Evolutionary conservation across 2,797 vertebrate genomes (phyloP).

Genomic region (Oryzias dopingdopingensis): DNA sequence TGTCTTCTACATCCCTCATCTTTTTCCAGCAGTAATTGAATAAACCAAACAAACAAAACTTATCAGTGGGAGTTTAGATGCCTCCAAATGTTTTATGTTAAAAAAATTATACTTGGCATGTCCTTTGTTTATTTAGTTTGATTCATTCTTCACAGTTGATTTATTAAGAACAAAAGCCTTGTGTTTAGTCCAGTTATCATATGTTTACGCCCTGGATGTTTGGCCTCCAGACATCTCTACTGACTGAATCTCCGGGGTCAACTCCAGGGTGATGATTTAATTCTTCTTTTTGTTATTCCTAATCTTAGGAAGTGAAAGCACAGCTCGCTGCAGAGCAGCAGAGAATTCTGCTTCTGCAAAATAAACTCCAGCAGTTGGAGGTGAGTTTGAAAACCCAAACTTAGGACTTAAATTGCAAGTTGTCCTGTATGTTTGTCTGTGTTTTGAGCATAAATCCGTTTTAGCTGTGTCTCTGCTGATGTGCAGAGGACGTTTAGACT

Average conservation of each 20-base stretch:
- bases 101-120: too few species aligned
- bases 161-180: not conserved
- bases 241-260: too few species aligned
- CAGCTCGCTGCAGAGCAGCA: conserved; percentile 73
- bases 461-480: too few species aligned
- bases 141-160: not conserved
- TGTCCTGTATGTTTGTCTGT: not conserved
- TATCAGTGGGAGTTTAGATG: too few species aligned
- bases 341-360: conserved; percentile 66
- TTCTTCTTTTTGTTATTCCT: conserved; percentile 49
- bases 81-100: too few species aligned
- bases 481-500: too few species aligned
- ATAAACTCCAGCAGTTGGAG: conserved; percentile 76
- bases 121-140: not conserved
- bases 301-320: conserved; percentile 72
- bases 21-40: too few species aligned
- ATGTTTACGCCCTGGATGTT: not conserved
- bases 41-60: too few species aligned
- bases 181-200: not conserved
- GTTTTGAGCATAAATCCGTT: not conserved
- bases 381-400: conserved; percentile 56
- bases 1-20: too few species aligned
- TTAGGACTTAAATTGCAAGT: too few species aligned
- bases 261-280: not conserved
- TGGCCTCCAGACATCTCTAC: not conserved